phyloP scores from a whole-genome alignment of 1,140 invertebrate genomes.

The Bombus waltoni region DNA sequence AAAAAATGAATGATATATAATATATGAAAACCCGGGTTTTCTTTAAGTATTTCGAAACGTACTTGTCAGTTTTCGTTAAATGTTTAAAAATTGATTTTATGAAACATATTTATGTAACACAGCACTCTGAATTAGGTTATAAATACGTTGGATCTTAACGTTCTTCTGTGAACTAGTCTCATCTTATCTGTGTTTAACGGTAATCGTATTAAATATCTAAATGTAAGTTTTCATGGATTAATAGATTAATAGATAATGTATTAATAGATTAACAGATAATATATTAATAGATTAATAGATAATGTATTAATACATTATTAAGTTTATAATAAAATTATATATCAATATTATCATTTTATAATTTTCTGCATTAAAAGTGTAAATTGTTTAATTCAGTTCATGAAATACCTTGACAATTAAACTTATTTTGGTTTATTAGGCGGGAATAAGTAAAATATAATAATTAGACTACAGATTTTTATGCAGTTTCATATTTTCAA shows the following conservation, averaged over 20 bases:
- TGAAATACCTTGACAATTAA: neutral
- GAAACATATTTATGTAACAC: slow-evolving; percentile 6
- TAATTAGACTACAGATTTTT: too few relatives aligned
- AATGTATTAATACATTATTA: neutral
- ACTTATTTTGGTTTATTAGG: neutral
- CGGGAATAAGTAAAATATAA: neutral
- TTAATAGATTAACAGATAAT: neutral
- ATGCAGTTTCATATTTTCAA: too few relatives aligned
- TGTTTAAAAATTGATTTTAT: neutral
- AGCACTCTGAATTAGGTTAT: slow-evolving; percentile 36
- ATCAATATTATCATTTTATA: neutral
- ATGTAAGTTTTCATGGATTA: slow-evolving; percentile 11
- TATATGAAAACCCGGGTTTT: neutral
- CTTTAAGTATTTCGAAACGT: neutral
- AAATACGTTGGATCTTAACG: slow-evolving; percentile 14
- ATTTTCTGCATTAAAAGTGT: neutral
- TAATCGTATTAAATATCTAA: neutral
- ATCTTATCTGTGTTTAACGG: neutral
- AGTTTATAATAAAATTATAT: neutral
- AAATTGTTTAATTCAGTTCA: neutral
- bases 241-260: neutral
- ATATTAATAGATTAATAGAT: neutral
- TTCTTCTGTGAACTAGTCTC: neutral
- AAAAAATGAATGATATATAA: slow-evolving; percentile 14
- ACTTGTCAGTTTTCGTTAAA: neutral